Percentiles rank a stretch among this genome's conserved stretches.
Evolutionary conservation across 2,888 invertebrate species (phyloP).

Genomic region (Drosophila buzzatii): DNA sequence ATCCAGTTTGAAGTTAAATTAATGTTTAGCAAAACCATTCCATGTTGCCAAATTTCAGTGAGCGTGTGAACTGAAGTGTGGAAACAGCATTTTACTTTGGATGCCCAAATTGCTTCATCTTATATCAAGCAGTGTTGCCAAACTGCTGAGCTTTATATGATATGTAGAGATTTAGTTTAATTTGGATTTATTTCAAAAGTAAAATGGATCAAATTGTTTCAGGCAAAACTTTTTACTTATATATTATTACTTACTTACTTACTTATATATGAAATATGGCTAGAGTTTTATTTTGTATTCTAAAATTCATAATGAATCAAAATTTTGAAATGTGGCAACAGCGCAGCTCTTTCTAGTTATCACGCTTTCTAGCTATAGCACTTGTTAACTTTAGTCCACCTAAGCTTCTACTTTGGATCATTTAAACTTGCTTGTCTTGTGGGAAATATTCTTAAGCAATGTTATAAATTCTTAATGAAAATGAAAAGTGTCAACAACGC

Average conservation of each 20-base stretch:
- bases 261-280: background rate
- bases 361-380: too few species aligned
- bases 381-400: too few species aligned
- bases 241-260: too few species aligned
- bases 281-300: rapidly evolving
- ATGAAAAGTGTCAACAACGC: background rate
- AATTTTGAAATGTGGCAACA: background rate
- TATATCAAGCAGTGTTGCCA: background rate
- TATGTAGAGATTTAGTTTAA: too few species aligned
- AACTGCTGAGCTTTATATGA: background rate
- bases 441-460: background rate
- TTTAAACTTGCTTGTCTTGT: background rate
- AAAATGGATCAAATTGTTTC: too few species aligned
- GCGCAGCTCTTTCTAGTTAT: too few species aligned
- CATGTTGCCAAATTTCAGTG: background rate
- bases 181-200: too few species aligned
- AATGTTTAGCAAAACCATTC: slow-evolving; percentile 18
- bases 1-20: slow-evolving; percentile 22
- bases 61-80: background rate
- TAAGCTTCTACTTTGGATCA: too few species aligned
- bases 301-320: background rate
- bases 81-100: background rate
- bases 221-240: background rate
- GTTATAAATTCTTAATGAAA: background rate
- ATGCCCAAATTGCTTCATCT: too few species aligned